Conservation (phyloP, 2,113 vertebrate species). For the Bos javanicus region DNA sequence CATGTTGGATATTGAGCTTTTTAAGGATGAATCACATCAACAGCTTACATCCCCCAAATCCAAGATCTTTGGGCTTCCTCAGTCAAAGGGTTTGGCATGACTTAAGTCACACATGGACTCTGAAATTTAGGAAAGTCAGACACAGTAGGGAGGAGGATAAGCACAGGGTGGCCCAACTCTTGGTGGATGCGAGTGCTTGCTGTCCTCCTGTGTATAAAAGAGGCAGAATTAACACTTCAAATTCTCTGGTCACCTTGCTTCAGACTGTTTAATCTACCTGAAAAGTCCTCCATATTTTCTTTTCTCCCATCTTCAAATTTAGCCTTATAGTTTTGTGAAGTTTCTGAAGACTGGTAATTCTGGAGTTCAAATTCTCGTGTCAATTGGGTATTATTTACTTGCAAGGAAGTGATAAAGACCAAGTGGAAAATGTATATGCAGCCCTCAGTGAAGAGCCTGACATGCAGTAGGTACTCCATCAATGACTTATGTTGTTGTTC, state of each 20-base stretch:
- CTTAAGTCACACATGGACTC: background rate
- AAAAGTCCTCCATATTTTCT: background rate
- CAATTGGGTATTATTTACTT: background rate
- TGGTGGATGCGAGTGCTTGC: background rate
- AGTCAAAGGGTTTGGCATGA: background rate
- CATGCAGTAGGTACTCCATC: background rate
- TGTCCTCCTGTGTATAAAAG: background rate
- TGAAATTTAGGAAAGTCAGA: background rate
- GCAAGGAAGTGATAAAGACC: background rate
- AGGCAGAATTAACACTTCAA: background rate
- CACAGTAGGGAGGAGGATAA: background rate
- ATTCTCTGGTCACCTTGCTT: background rate
- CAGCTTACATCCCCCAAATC: background rate
- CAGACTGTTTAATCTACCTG: background rate
- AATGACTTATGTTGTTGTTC: background rate
- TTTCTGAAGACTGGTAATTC: background rate
- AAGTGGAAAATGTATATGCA: background rate
- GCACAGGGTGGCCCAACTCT: fast-evolving
- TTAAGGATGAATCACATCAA: no score
- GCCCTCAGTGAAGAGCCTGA: no score
- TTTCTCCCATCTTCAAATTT: background rate
- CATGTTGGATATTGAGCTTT: background rate
- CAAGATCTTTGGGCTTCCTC: background rate
- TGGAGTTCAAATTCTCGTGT: background rate
- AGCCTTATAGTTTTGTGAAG: background rate